Base-by-base conservation (phyloP, 2,888 invertebrate genomes). In the Folsomia manolachei region DNA sequence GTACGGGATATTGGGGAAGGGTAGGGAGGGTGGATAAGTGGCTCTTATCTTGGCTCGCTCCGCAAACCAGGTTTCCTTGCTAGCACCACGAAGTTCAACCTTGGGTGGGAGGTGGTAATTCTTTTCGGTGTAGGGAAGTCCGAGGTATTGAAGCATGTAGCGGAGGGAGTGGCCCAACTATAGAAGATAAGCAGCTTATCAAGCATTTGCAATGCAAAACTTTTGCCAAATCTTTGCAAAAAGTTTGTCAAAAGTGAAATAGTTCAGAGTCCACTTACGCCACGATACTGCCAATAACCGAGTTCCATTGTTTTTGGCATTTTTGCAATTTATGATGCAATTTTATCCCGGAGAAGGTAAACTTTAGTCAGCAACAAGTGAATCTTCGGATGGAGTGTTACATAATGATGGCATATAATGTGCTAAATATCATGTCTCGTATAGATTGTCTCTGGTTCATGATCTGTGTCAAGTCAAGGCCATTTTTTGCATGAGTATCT, bases 1-100 rank as follows among this genome's bases (percentile, higher is more conserved):
- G n/a, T n/a, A n/a, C n/a, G n/a, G n/a, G n/a, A n/a, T 83, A 81
- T 84, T 84, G 14, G 84, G 83, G 69, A 84, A 83, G 14, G 81
- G 82, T 11, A 84, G 73, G 0, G 82, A 83, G 1, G 83, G 80
- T 9, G 61, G 27, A 26, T 25, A 69, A 9, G 9, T 9, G 9
- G 51, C 18, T 51, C 51, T 9, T 9, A 51, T 51, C 51, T 11
- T 51, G 9, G 9, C 51, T 11, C 18, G 9, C 1, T 79, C 81
- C 23, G 77, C 70, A 71, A 83, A 83, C 1, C 76, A 70, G 84
- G 84, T 85, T n/a, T 78, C 79, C n/a, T n/a, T n/a, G n/a, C n/a
- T n/a, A 18, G 83, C 83, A 74, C 82, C 79, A 74, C 83, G 84
- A 78, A 78, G 84, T 1, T 83, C 83, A n/a, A n/a, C n/a, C 9